A percentile compares a stretch with the other conserved stretches of the same genome.
These are phyloP conservation scores for Emydura subglobosa DNA, from an alignment of 2,113 vertebrate genomes.

Conservation along the genomic window DNA sequence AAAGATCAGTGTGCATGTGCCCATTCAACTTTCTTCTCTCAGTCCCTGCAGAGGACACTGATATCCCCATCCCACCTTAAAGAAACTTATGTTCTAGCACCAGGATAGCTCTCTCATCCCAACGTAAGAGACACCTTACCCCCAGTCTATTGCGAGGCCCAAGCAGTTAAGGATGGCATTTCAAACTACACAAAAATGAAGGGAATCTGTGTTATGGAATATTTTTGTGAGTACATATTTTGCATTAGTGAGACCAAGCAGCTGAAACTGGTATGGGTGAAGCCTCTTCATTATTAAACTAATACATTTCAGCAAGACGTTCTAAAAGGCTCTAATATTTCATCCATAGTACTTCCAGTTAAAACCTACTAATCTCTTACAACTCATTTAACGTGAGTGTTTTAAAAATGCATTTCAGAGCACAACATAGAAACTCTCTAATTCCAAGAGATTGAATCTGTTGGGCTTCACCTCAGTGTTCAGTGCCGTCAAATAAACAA, in stretches of 20 bases:
- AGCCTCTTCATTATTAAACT: background rate
- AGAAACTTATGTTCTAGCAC: background rate
- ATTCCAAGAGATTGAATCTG: background rate
- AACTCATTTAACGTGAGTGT: background rate
- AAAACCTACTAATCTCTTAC: background rate
- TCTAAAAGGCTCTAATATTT: background rate
- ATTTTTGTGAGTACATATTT: background rate
- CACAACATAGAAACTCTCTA: background rate
- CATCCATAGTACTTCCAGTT: background rate
- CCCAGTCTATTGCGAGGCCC: background rate
- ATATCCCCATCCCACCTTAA: background rate
- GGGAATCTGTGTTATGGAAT: background rate
- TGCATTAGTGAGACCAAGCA: background rate
- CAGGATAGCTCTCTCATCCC: background rate
- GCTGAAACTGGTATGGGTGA: background rate
- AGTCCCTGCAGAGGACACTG: background rate
- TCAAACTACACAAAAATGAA: background rate
- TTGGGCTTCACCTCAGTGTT: background rate
- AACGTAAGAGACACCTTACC: background rate
- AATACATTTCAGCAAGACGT: background rate
- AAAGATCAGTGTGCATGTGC: background rate
- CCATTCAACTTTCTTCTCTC: background rate
- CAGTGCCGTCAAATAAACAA: background rate
- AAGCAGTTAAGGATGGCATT: background rate
- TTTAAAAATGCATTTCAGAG: background rate